Percentiles rank a stretch among this genome's conserved stretches.
phyloP scores from a whole-genome alignment of 1,140 invertebrate species.

The Ips typographus region DNA sequence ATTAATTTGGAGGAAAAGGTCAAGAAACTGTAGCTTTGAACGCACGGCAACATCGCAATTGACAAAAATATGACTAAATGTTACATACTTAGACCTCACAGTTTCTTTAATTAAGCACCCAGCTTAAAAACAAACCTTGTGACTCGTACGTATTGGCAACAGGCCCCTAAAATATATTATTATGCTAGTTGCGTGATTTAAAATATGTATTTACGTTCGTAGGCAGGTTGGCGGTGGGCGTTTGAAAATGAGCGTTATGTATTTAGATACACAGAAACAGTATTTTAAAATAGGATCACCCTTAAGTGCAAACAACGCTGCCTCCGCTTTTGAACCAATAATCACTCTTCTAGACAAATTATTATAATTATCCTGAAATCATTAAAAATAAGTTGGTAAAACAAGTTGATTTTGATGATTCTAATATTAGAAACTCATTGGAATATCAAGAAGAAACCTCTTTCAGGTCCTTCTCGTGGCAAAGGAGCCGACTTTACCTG shows the following conservation, averaged over 20 bases:
- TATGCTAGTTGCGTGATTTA: conserved; percentile 11
- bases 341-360: not conserved
- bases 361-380: too few relatives aligned
- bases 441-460: not conserved
- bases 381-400: too few relatives aligned
- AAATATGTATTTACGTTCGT: conserved; percentile 15
- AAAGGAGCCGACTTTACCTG: conserved; percentile 11
- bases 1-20: too few relatives aligned
- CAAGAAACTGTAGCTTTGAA: too few relatives aligned
- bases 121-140: conserved; percentile 3
- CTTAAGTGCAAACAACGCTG: not conserved
- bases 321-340: not conserved
- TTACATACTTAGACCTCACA: too few relatives aligned
- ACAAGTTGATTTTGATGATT: not conserved
- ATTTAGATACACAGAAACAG: conserved; percentile 8
- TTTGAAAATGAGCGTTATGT: conserved; percentile 2
- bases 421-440: conserved; percentile 4
- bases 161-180: conserved; percentile 6
- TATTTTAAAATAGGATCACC: conserved; percentile 13
- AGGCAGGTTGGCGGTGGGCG: not conserved
- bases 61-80: too few relatives aligned
- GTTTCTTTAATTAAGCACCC: not conserved
- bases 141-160: conserved; percentile 16
- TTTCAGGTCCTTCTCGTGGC: conserved; percentile 7
- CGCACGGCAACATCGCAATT: too few relatives aligned